Evolutionary conservation across 2,113 vertebrate genomes (phyloP).

Genomic region (Periophthalmodon schlosseri): DNA sequence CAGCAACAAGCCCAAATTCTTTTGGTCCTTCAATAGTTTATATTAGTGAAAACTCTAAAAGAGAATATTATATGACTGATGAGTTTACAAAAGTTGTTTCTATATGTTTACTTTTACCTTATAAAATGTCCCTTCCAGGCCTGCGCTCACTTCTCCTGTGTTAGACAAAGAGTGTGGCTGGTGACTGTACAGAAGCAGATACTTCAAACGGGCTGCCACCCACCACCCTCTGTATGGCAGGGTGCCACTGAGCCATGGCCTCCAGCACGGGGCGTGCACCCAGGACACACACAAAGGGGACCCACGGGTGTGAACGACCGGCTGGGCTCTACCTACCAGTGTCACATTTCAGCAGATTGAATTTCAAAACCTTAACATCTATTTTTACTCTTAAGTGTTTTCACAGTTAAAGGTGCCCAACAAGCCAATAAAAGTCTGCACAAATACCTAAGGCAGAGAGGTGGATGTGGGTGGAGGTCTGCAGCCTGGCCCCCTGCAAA

Average conservation of each 20-base stretch:
- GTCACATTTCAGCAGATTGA: conserved; percentile 61
- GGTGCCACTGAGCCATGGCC: conserved; percentile 66
- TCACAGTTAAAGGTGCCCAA: conserved; percentile 54
- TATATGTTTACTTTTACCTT: not conserved
- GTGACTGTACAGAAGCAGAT: conserved; percentile 44
- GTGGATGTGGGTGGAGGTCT: not conserved
- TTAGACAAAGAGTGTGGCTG: conserved; percentile 17
- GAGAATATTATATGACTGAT: not conserved
- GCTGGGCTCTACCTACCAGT: conserved; percentile 70
- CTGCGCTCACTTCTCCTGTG: not conserved
- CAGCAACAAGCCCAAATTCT: not conserved
- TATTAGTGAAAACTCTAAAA: not conserved
- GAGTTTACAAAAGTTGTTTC: not conserved
- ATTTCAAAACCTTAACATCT: conserved; percentile 64
- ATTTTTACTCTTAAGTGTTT: conserved; percentile 58
- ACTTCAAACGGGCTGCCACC: conserved; percentile 66
- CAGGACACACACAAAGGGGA: conserved; percentile 73
- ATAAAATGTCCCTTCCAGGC: not conserved
- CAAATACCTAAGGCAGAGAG: not conserved
- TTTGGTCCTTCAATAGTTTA: not conserved
- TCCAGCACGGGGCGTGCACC: conserved; percentile 66
- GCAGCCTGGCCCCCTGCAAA: not conserved
- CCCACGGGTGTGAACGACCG: conserved; percentile 62
- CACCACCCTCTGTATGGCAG: conserved; percentile 62
- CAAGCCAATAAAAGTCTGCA: conserved; percentile 29